These are phyloP conservation scores for Psilanteris sp. DNA, from an alignment of 1,140 invertebrate genomes.

Conservation along the genomic window DNA sequence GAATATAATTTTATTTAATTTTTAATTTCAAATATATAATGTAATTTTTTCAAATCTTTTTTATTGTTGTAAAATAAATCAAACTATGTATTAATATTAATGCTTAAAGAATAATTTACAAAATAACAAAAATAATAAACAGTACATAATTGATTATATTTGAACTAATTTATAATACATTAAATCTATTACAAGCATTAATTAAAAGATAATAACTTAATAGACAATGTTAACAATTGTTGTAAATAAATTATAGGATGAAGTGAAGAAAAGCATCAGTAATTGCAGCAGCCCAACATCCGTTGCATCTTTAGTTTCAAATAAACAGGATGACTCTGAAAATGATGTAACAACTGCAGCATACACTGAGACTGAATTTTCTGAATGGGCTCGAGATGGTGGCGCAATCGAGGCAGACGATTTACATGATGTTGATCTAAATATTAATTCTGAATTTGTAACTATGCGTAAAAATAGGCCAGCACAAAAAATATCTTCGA, in stretches of 20 bases:
- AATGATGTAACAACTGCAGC: constrained; percentile 84
- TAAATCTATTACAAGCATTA: no score
- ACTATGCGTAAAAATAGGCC: constrained; percentile 77
- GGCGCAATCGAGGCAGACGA: constrained; percentile 85
- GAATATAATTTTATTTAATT: no score
- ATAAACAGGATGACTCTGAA: constrained; percentile 78
- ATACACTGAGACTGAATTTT: constrained; percentile 90
- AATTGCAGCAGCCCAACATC: constrained; percentile 79
- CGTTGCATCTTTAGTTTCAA: constrained; percentile 69
- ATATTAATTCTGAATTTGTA: constrained; percentile 81
- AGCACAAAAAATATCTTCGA: not conserved
- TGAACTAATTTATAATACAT: no score
- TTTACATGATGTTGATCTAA: constrained; percentile 84
- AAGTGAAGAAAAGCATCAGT: constrained; percentile 66
- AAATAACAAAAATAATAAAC: no score
- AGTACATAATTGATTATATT: no score
- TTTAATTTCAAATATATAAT: no score
- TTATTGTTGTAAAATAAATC: no score
- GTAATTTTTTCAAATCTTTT: no score
- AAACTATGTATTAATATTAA: no score
- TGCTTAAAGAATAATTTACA: no score
- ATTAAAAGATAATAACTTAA: no score
- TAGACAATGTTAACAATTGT: no score
- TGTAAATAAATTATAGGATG: constrained; percentile 37
- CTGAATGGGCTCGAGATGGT: constrained; percentile 90